Evolutionary conservation across 2,797 vertebrate genomes (phyloP), one percentile per base, ranked within the genome.

Genomic region (Bovichtus variegatus): DNA sequence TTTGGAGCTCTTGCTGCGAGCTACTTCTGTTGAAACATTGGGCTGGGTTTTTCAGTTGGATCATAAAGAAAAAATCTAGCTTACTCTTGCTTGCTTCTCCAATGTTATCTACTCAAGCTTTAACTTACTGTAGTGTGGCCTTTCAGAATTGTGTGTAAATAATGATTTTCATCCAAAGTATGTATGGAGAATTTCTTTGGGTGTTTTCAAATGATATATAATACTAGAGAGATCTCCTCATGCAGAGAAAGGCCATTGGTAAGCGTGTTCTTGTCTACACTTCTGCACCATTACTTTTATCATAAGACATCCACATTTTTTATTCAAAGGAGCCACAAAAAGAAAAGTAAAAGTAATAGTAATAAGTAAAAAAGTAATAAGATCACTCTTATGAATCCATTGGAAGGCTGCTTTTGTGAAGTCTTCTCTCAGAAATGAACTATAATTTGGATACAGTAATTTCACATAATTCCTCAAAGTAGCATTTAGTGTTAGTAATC

Each of bases 371-470:
- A n/a, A n/a, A 44, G 29, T 36, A 29, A 67, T 61, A 36, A 69
- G 25, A 44, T 73, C 29, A 44, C 4, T 31, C n/a, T 71, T 40
- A n/a, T 71, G 9, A 31, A 68, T 55, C 15, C 15, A n/a, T 36
- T 54, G n/a, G n/a, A 47, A 64, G 72, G 55, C 19, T 44, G 34
- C 53, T 63, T 65, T 60, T 78, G 25, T 74, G 68, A 76, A 66
- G 53, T 43, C 40, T 60, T 54, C 27, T 54, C 7, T 44, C 23
- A 44, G 23, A 75, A 66, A 43, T 27, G 34, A 50, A 9, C 23
- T 65, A 10, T 69, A 34, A 62, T 58, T 62, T 25, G 80, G 51
- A 23, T 18, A 47, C 23, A 72, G 59, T 50, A 27, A 55, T 77
- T 82, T 71, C 23, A 50, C 13, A 19, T 68, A 66, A 62, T 65